These are phyloP conservation scores for Leptoclinus maculatus DNA, from an alignment of 2,797 vertebrate species.

Conservation along the genomic window DNA sequence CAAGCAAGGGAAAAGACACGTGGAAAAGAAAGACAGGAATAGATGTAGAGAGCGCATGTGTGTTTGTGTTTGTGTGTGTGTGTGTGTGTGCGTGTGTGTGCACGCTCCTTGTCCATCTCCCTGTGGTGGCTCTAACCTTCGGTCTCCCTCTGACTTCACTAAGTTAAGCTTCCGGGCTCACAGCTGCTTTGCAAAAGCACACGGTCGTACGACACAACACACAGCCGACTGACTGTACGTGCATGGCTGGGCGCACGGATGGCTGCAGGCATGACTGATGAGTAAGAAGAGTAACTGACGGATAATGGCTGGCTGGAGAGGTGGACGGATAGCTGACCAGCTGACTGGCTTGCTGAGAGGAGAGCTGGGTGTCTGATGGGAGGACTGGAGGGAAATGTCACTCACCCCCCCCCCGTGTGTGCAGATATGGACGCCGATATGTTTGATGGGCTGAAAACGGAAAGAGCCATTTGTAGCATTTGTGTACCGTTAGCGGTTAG, in stretches of 20 bases:
- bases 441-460: background rate
- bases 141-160: slow-evolving; percentile 68
- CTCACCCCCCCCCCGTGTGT: background rate
- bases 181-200: slow-evolving; percentile 72
- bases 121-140: slow-evolving; percentile 67
- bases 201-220: slow-evolving; percentile 6
- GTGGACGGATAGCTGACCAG: slow-evolving; percentile 1
- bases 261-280: slow-evolving; percentile 19
- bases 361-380: slow-evolving; percentile 5
- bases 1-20: slow-evolving; percentile 60
- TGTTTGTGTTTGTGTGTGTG: slow-evolving; percentile 15
- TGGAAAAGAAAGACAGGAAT: slow-evolving; percentile 51
- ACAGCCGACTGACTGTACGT: slow-evolving; percentile 27
- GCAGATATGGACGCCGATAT: background rate
- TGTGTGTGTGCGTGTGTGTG: slow-evolving; percentile 20
- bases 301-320: slow-evolving; percentile 19
- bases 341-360: background rate
- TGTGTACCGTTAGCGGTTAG: background rate
- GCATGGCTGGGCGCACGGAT: slow-evolving; percentile 31
- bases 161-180: slow-evolving; percentile 73
- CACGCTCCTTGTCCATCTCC: slow-evolving; percentile 52
- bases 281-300: slow-evolving; percentile 7
- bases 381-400: background rate
- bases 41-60: slow-evolving; percentile 16
- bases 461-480: background rate